Evolutionary conservation across 2,888 invertebrate species (phyloP).

Genomic region (Andrena bucephala): DNA sequence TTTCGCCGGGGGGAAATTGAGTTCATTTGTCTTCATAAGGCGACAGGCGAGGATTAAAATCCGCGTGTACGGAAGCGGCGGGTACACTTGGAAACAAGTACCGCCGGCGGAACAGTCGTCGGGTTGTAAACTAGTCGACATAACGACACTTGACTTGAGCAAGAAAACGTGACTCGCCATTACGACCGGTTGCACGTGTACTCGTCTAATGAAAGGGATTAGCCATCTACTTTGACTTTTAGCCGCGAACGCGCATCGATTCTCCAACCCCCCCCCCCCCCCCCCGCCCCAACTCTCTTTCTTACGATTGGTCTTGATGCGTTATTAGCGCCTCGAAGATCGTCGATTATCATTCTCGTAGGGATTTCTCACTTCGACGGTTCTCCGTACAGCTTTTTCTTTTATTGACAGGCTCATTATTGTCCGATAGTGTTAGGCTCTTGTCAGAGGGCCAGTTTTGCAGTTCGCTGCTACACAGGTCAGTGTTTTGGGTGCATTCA

Average conservation of each 20-base stretch:
- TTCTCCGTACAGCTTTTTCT: too few relatives aligned
- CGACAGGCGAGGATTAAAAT: constrained; percentile 37
- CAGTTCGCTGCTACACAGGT: too few relatives aligned
- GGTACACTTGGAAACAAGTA: constrained; percentile 16
- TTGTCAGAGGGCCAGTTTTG: too few relatives aligned
- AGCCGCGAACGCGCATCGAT: constrained; percentile 6
- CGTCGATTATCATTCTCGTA: constrained; percentile 16
- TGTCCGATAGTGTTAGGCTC: too few relatives aligned
- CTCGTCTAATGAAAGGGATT: constrained; percentile 41
- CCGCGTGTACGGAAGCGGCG: neutral
- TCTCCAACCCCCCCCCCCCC: constrained; percentile 9
- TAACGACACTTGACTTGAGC: constrained; percentile 30
- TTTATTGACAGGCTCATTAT: too few relatives aligned
- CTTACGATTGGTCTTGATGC: constrained; percentile 17
- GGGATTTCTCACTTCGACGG: neutral
- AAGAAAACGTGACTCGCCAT: constrained; percentile 38
- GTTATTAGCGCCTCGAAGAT: constrained; percentile 14
- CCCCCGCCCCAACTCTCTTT: neutral
- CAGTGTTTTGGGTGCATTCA: too few relatives aligned
- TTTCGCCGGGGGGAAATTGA: neutral
- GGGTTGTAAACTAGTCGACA: constrained; percentile 38
- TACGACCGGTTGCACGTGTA: constrained; percentile 46
- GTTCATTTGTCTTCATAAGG: constrained; percentile 18
- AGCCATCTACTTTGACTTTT: constrained; percentile 47
- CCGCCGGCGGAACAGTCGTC: constrained; percentile 1